Percentiles rank a stretch among this genome's conserved stretches.
phyloP scores from a whole-genome alignment of 2,113 vertebrate genomes.

The Bujurquina vittata region DNA sequence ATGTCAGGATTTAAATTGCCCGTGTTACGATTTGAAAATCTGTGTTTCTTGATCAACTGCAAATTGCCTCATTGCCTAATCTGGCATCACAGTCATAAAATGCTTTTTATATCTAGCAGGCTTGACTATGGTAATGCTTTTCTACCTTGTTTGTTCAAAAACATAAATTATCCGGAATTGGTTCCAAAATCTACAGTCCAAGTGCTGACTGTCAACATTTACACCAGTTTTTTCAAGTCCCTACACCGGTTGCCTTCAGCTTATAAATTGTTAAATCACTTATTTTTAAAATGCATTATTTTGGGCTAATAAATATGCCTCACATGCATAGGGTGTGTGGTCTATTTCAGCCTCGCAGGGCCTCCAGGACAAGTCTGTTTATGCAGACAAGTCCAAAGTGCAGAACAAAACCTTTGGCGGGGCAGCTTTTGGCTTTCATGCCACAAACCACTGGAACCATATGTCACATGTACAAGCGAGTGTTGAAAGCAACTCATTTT shows the following conservation, averaged over 20 bases:
- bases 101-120: background rate
- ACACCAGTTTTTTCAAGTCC: background rate
- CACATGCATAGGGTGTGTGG: background rate
- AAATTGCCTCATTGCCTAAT: conserved; percentile 50
- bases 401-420: background rate
- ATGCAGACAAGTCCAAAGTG: background rate
- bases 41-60: conserved; percentile 33
- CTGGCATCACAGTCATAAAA: conserved; percentile 41
- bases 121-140: too few species aligned
- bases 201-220: background rate
- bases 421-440: background rate
- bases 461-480: background rate
- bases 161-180: background rate
- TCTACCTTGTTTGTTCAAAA: background rate
- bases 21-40: conserved; percentile 23
- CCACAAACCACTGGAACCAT: background rate
- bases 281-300: background rate
- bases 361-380: background rate
- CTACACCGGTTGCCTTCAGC: background rate
- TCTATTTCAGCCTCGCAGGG: background rate
- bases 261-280: background rate
- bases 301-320: background rate
- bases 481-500: background rate
- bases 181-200: background rate
- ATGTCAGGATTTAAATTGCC: conserved; percentile 17